Percentiles rank a stretch among this genome's conserved stretches.
These are phyloP conservation scores for Falco naumanni DNA, from an alignment of 2,797 vertebrate species.

Conservation along the genomic window DNA sequence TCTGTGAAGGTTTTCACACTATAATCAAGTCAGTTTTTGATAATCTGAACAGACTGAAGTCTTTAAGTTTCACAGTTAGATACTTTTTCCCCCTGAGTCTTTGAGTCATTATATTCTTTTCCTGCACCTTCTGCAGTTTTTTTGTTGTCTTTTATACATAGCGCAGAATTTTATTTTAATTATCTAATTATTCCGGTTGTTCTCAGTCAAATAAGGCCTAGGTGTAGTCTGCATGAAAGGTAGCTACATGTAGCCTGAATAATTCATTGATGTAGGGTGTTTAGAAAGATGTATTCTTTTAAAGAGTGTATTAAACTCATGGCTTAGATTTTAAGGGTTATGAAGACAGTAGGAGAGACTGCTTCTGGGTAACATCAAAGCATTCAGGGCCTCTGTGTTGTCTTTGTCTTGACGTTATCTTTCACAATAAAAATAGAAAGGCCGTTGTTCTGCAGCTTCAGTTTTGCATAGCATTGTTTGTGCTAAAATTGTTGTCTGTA, in stretches of 20 bases:
- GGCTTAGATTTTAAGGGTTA: not conserved
- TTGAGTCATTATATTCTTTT: not conserved
- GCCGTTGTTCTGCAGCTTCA: not conserved
- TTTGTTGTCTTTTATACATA: not conserved
- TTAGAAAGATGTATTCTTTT: not conserved
- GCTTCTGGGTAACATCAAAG: not conserved
- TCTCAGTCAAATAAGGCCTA: not conserved
- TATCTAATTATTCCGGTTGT: not conserved
- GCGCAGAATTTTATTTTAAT: not conserved
- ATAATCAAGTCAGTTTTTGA: constrained; percentile 44
- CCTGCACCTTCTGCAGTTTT: not conserved
- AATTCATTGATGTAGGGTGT: not conserved
- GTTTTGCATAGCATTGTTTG: not conserved
- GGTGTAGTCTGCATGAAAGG: not conserved
- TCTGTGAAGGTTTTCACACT: constrained; percentile 1
- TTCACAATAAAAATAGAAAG: not conserved
- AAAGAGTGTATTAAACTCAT: not conserved
- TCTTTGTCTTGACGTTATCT: not conserved
- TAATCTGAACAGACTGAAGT: constrained; percentile 35
- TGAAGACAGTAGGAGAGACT: not conserved
- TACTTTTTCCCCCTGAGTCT: not conserved
- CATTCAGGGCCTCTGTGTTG: not conserved
- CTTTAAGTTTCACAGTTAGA: constrained; percentile 39
- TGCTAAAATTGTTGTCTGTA: not conserved
- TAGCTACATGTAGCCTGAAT: rapidly evolving